Percentiles rank a stretch among this genome's conserved stretches.
These are phyloP conservation scores for Mythimna lalbum DNA, from an alignment of 2,888 invertebrate genomes.

Conservation along the genomic window DNA sequence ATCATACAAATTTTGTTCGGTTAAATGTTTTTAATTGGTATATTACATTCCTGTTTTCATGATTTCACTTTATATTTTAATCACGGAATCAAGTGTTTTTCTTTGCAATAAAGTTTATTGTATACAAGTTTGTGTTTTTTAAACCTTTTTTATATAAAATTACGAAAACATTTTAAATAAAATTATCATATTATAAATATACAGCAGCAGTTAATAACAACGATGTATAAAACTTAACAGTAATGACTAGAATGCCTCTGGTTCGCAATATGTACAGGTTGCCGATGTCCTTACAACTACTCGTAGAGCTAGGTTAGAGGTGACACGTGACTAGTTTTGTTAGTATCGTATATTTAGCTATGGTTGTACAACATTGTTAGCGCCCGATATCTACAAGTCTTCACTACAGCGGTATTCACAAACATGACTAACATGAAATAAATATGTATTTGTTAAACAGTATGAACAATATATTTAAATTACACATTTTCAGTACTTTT, in stretches of 20 bases:
- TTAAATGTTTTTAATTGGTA: conserved; percentile 83
- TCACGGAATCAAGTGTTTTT: conserved; percentile 74
- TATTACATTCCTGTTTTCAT: conserved; percentile 85
- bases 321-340: conserved; percentile 82
- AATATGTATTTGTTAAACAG: conserved; percentile 10
- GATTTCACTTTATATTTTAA: conserved; percentile 67
- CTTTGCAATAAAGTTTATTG: conserved; percentile 81
- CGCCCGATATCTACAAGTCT: conserved; percentile 11
- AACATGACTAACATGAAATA: conserved; percentile 25
- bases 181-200: conserved; percentile 52
- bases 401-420: conserved; percentile 27
- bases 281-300: conserved; percentile 41
- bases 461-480: conserved; percentile 16
- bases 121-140: conserved; percentile 74
- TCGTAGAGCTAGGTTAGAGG: conserved; percentile 74
- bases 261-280: conserved; percentile 65
- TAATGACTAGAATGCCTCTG: conserved; percentile 88
- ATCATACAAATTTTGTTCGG: conserved; percentile 76
- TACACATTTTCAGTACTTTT: conserved; percentile 47
- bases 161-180: conserved; percentile 66
- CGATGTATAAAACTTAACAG: conserved; percentile 76
- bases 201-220: conserved; percentile 75
- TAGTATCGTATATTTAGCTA: conserved; percentile 63
- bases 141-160: conserved; percentile 68
- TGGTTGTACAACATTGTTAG: conserved; percentile 35